A percentile compares a stretch with the other conserved stretches of the same genome.
These are phyloP conservation scores for Prolemur simus DNA, from an alignment of 2,113 vertebrate species.

Conservation along the genomic window DNA sequence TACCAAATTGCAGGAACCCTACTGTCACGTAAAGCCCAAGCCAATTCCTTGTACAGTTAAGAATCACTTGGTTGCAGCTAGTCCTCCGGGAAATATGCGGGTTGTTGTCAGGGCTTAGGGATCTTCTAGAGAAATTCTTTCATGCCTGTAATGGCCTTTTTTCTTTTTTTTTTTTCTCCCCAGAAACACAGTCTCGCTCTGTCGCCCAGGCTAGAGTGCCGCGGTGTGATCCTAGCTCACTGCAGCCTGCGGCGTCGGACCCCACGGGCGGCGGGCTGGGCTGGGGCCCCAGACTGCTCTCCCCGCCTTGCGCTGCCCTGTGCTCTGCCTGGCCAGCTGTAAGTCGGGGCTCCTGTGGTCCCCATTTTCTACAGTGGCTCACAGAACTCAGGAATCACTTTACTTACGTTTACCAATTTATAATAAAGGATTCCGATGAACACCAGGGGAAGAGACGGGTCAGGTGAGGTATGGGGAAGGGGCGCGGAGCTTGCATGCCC, in stretches of 20 bases:
- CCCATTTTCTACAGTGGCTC: background rate
- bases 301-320: too few relatives aligned
- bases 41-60: background rate
- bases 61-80: rapidly evolving
- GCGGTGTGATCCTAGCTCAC: too few relatives aligned
- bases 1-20: background rate
- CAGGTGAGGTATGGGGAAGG: background rate
- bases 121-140: background rate
- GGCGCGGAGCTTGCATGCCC: background rate
- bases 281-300: background rate
- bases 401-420: background rate
- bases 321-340: background rate
- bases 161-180: too few relatives aligned
- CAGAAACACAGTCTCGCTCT: too few relatives aligned
- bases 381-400: background rate
- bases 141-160: too few relatives aligned
- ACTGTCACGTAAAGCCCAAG: rapidly evolving
- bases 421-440: background rate
- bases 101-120: rapidly evolving
- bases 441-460: background rate
- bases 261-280: background rate
- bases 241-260: too few relatives aligned
- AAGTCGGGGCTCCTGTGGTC: background rate
- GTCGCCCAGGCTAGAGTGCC: too few relatives aligned
- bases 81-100: too few relatives aligned